Conservation (phyloP, 2,797 vertebrate genomes). For the Chrosomus eos region DNA sequence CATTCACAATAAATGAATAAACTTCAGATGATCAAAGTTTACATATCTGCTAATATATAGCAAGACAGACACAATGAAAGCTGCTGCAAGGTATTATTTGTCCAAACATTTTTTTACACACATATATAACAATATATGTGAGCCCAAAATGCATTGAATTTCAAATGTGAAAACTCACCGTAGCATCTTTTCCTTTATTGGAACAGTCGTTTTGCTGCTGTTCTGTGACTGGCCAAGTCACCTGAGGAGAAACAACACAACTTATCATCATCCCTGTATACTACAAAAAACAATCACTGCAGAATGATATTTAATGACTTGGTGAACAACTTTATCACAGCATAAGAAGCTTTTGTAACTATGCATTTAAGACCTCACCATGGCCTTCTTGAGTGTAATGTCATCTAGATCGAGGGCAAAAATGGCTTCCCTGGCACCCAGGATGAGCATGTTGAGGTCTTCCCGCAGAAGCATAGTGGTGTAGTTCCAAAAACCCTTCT, state of each 20-base stretch:
- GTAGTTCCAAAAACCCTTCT: constrained; percentile 75
- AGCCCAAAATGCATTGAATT: not conserved
- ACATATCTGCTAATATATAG: not conserved
- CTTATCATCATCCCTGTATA: not conserved
- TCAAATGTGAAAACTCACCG: constrained; percentile 63
- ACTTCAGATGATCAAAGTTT: not conserved
- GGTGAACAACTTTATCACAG: not conserved
- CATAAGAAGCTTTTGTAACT: not conserved
- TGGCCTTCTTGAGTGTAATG: constrained; percentile 72
- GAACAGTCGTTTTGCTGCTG: constrained; percentile 66
- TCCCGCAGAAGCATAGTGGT: constrained; percentile 79
- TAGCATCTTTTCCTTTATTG: constrained; percentile 74
- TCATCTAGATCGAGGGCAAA: constrained; percentile 78
- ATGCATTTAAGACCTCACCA: constrained; percentile 66
- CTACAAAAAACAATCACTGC: not conserved
- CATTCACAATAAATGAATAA: not conserved
- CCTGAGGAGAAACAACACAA: constrained; percentile 63
- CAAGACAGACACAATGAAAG: not conserved
- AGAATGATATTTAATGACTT: not conserved
- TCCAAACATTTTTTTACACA: not conserved
- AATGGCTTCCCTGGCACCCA: constrained; percentile 79
- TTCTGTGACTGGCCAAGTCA: constrained; percentile 72
- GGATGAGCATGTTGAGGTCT: constrained; percentile 73
- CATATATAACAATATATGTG: not conserved
- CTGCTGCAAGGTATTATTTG: not conserved